Percentiles rank a stretch among this genome's conserved stretches.
Evolutionary conservation across 2,113 vertebrate genomes (phyloP).

Genomic region (Syngnathus floridae): DNA sequence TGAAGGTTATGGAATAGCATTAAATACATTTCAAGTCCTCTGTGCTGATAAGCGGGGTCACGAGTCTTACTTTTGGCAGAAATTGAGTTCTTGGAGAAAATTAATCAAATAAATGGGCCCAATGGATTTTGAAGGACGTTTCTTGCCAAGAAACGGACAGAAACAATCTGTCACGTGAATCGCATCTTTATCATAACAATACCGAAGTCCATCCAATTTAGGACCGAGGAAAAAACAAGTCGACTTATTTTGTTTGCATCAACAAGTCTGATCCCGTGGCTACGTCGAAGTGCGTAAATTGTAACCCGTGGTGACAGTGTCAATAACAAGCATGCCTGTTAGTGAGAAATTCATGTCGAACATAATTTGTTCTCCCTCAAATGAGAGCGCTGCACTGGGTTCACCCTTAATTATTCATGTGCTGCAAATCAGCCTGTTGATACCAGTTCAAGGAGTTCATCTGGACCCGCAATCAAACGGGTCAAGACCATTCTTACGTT

Average conservation of each 20-base stretch:
- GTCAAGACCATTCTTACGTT: constrained; percentile 3
- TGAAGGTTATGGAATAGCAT: constrained; percentile 42
- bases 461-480: neutral
- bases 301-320: constrained; percentile 20
- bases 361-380: constrained; percentile 4
- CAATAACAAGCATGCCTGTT: constrained; percentile 17
- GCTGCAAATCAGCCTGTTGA: constrained; percentile 9
- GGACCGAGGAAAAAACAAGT: neutral
- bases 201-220: neutral
- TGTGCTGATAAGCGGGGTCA: constrained; percentile 54
- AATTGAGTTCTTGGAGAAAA: constrained; percentile 23
- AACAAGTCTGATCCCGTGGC: neutral
- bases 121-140: constrained; percentile 43
- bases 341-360: constrained; percentile 3
- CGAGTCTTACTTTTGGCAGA: constrained; percentile 34
- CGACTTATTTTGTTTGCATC: neutral
- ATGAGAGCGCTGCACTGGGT: constrained; percentile 7
- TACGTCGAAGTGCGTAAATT: neutral
- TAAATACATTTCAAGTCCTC: constrained; percentile 38
- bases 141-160: neutral
- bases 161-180: neutral
- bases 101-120: constrained; percentile 15
- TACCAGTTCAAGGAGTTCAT: constrained; percentile 3
- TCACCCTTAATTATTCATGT: constrained; percentile 12
- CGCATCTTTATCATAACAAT: constrained; percentile 16